Conservation (phyloP, 2,888 invertebrate genomes). For the Platycnemis pennipes region DNA sequence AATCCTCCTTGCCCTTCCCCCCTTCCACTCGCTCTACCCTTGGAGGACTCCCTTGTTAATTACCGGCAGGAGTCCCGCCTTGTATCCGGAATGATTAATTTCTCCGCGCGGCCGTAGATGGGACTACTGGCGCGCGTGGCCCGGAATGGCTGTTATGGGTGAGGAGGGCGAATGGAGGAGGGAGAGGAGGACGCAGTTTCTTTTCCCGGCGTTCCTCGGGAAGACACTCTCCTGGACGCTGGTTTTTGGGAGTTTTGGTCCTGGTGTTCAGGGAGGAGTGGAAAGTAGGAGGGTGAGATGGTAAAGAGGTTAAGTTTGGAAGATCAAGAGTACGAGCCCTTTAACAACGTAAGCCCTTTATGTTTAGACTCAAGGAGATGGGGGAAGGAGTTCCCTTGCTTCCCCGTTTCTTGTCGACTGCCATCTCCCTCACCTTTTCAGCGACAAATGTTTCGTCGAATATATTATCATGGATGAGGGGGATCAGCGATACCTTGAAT, state of each 20-base stretch:
- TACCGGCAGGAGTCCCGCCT: conserved; percentile 50
- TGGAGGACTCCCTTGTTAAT: conserved; percentile 42
- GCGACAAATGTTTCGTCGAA: conserved; percentile 34
- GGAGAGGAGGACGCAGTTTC: background rate
- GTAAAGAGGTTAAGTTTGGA: conserved; percentile 35
- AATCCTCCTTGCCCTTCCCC: background rate
- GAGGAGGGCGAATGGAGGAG: background rate
- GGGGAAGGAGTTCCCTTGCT: background rate
- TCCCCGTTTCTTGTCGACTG: conserved; percentile 41
- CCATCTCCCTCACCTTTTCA: conserved; percentile 2
- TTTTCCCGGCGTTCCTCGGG: background rate
- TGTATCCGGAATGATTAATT: conserved; percentile 63
- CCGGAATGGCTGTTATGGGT: conserved; percentile 23
- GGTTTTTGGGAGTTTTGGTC: conserved; percentile 18
- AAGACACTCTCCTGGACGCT: background rate
- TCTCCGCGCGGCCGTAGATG: conserved; percentile 38
- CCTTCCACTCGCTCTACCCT: background rate
- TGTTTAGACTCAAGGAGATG: background rate
- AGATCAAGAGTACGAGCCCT: conserved; percentile 23
- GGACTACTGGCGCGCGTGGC: conserved; percentile 58
- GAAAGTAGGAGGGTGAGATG: background rate
- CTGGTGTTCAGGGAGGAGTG: background rate
- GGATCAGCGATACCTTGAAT: background rate
- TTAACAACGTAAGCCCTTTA: conserved; percentile 34
- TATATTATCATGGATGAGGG: conserved; percentile 17